These are phyloP conservation scores for Diachasma alloeum DNA, from an alignment of 1,140 invertebrate species.

Conservation along the genomic window DNA sequence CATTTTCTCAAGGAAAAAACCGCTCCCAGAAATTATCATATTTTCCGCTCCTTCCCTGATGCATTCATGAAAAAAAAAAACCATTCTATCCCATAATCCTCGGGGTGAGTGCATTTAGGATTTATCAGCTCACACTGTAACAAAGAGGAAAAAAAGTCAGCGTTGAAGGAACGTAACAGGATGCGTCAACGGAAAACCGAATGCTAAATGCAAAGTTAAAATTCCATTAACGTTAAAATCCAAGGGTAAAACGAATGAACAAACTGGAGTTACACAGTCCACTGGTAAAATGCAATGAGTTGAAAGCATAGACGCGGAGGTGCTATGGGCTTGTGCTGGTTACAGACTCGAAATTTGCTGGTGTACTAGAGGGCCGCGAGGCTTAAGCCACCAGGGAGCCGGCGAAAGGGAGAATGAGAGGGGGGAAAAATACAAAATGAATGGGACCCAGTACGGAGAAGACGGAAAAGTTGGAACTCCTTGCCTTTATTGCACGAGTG, in stretches of 20 bases:
- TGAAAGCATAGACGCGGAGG: neutral
- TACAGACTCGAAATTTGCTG: neutral
- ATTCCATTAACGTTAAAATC: neutral
- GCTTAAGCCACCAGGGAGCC: neutral
- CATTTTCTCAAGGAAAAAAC: neutral
- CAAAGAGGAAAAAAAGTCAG: neutral
- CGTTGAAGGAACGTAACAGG: neutral
- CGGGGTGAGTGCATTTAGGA: neutral
- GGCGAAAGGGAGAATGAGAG: neutral
- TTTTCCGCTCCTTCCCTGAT: neutral
- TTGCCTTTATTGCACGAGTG: slow-evolving; percentile 33
- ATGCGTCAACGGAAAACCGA: neutral
- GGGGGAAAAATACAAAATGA: neutral
- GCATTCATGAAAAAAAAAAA: neutral
- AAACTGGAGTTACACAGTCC: neutral
- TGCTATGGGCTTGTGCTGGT: neutral
- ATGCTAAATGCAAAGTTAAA: slow-evolving; percentile 3
- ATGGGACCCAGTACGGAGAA: slow-evolving; percentile 31
- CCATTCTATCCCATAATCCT: neutral
- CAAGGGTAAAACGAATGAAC: neutral
- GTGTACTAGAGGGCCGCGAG: neutral
- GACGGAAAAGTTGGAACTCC: slow-evolving; percentile 41
- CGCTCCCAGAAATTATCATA: neutral
- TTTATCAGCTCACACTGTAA: neutral
- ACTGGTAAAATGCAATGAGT: slow-evolving; percentile 2